Evolutionary conservation across 1,140 invertebrate genomes (phyloP).

Genomic region (Pygmarrhopalites habei): DNA sequence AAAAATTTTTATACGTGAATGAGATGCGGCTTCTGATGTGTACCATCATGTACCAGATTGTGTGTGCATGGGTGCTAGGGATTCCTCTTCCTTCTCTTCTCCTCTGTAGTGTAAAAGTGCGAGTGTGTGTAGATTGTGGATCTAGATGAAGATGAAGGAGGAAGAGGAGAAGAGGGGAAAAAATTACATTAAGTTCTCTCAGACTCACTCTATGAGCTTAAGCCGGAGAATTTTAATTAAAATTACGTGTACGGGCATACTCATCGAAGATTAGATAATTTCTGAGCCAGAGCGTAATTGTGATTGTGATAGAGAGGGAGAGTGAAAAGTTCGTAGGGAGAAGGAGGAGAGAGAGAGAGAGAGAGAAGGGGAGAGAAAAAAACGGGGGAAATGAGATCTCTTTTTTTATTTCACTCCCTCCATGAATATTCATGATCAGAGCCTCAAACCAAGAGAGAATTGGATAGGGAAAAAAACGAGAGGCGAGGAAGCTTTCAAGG

Average conservation of each 20-base stretch:
- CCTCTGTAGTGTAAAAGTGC: neutral
- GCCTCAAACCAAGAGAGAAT: neutral
- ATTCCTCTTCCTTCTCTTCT: no score
- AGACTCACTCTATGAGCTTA: slow-evolving; percentile 19
- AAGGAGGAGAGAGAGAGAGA: neutral
- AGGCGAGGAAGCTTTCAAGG: neutral
- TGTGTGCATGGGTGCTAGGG: no score
- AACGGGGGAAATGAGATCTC: slow-evolving; percentile 30
- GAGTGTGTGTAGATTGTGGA: neutral
- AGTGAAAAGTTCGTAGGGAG: neutral
- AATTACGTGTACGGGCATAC: slow-evolving; percentile 37
- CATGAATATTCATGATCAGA: slow-evolving; percentile 28
- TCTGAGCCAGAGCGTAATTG: slow-evolving; percentile 25
- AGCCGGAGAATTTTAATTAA: slow-evolving; percentile 37
- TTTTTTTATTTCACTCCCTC: slow-evolving; percentile 25
- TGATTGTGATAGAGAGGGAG: slow-evolving; percentile 13
- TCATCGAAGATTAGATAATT: slow-evolving; percentile 37
- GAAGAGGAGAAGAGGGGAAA: slow-evolving; percentile 9
- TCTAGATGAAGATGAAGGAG: slow-evolving; percentile 4
- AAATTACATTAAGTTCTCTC: slow-evolving; percentile 25
- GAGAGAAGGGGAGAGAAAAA: slow-evolving; percentile 15
- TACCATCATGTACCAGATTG: no score
- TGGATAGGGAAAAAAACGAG: slow-evolving; percentile 5
- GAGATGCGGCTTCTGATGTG: no score
- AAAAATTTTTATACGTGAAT: no score